phyloP scores from a whole-genome alignment of 2,113 vertebrate genomes.

The Coryphaenoides rupestris region DNA sequence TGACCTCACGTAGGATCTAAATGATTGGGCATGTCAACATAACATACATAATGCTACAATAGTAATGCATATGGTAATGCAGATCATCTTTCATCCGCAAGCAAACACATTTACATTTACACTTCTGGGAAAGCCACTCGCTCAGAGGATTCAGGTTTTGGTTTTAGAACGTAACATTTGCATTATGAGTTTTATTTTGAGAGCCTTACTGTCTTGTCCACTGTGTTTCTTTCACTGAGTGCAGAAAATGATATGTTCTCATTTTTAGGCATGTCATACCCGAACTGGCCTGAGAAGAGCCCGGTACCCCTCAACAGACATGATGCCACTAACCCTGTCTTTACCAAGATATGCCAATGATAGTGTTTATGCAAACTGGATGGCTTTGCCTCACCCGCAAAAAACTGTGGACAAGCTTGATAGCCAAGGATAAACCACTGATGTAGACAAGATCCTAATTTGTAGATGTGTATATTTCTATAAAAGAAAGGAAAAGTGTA shows the following conservation, averaged over 20 bases:
- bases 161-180: neutral
- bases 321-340: slow-evolving; percentile 99
- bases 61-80: no score
- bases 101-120: no score
- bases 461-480: slow-evolving; percentile 80
- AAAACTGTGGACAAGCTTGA: slow-evolving; percentile 97
- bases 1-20: slow-evolving; percentile 11
- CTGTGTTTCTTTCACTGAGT: slow-evolving; percentile 91
- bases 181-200: slow-evolving; percentile 66
- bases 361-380: slow-evolving; percentile 99
- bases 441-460: slow-evolving; percentile 65
- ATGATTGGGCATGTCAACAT: neutral
- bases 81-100: no score
- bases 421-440: slow-evolving; percentile 85
- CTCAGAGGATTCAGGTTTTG: no score
- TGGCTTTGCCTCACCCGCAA: slow-evolving; percentile 98
- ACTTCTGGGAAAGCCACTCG: no score
- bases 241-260: slow-evolving; percentile 99
- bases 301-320: slow-evolving; percentile 99
- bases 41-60: no score
- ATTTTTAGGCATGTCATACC: slow-evolving; percentile 99
- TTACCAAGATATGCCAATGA: slow-evolving; percentile 99
- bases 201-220: slow-evolving; percentile 96
- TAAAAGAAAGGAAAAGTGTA: slow-evolving; percentile 59
- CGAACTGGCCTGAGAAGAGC: slow-evolving; percentile 99